Evolutionary conservation across 2,113 vertebrate genomes (phyloP), one percentile per base, ranked within the genome.

Genomic region (Dromaius novaehollandiae): DNA sequence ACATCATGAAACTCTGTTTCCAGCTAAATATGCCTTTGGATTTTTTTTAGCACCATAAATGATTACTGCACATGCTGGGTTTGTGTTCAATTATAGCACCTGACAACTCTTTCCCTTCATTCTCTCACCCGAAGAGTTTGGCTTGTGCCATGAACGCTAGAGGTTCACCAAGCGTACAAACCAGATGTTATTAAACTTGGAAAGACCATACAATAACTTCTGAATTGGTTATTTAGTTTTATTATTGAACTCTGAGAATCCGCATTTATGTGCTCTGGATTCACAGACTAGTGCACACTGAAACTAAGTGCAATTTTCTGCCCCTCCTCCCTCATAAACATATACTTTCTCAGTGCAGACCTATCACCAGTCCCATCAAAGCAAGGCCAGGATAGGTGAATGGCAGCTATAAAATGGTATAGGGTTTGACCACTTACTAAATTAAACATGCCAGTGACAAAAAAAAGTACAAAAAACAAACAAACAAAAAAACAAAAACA

Each of bases 1-100:
- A 92, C 65, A 61, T 74, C 58, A 32, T n/a, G n/a, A 94, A 74
- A 63, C 64, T 79, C 73, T 69, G 38, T 69, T 92, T 85, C 48
- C n/a, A 94, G 53, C 17, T 64, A 68, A 48, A 44, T 34, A 26
- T 11, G 66, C 50, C 56, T 88, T 10, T 34, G 9, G 12, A 42
- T 53, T 90, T 93, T 46, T 81, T 19, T 56, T 34, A 91, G 25
- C 38, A 36, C 36, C 65, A 63, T 15, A 77, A 91, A 53, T 5
- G 20, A 63, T 34, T 22, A 64, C 4, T 0, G 0, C 66, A 83
- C 18, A 15, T 1, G 2, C 58, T 40, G 48, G 6, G 17, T 44
- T 80, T 66, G 22, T 20, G 36, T 5, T 15, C 30, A 55, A 58
- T 56, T 32, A 26, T 13, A 36, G 34, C 17, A 73, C 26, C n/a